Evolutionary conservation across 2,797 vertebrate genomes (phyloP).

Genomic region (Pseudochaenichthys georgianus): DNA sequence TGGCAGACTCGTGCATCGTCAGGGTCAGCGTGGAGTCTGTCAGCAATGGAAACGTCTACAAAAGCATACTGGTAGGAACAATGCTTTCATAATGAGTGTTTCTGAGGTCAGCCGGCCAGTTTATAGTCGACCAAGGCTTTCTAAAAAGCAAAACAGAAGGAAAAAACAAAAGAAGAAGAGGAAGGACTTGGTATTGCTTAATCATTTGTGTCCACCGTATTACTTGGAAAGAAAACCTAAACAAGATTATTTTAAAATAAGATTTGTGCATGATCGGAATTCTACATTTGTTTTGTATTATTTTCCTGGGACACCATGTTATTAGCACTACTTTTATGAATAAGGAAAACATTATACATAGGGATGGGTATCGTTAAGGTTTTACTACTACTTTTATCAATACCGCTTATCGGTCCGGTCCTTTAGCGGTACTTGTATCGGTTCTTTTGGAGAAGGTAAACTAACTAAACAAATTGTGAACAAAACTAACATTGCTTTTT

Average conservation of each 20-base stretch:
- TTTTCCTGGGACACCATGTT: not conserved
- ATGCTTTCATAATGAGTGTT: not conserved
- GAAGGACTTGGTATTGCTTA: not conserved
- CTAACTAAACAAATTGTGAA: too few species aligned
- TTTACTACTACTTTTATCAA: too few species aligned
- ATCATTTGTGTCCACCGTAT: not conserved
- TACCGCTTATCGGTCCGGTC: too few species aligned
- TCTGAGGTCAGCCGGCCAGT: not conserved
- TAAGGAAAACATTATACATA: not conserved
- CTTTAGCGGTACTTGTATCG: too few species aligned
- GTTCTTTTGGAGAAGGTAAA: too few species aligned
- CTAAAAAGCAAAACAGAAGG: not conserved
- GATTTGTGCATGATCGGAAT: not conserved
- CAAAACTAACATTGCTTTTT: too few species aligned
- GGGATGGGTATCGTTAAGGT: too few species aligned
- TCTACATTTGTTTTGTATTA: too few species aligned
- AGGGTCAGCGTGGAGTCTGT: constrained; percentile 87
- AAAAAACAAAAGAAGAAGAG: not conserved
- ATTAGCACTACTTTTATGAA: not conserved
- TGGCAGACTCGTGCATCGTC: constrained; percentile 87
- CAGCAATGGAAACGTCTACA: constrained; percentile 90
- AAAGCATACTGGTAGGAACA: constrained; percentile 91
- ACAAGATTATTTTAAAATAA: constrained; percentile 2
- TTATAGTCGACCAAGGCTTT: not conserved
- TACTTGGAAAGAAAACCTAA: not conserved